phyloP scores from a whole-genome alignment of 2,113 vertebrate species.

The Hyaena hyaena region DNA sequence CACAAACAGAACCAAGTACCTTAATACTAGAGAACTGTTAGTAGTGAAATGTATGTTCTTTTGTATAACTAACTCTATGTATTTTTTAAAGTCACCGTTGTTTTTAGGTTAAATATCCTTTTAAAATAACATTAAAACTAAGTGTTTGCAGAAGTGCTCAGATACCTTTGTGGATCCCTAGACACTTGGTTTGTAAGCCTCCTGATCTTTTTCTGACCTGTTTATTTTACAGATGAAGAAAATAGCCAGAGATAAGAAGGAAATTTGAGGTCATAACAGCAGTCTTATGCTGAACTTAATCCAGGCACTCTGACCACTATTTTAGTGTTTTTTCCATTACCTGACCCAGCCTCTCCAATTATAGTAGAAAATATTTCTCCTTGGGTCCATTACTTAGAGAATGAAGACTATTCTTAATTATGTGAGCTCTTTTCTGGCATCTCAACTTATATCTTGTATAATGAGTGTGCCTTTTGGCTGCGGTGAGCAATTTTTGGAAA shows the following conservation, averaged over 20 bases:
- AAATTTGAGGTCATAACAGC: background rate
- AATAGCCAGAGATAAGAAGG: slow-evolving; percentile 40
- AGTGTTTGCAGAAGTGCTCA: background rate
- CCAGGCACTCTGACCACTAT: background rate
- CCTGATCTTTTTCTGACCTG: background rate
- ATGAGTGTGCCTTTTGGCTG: slow-evolving; percentile 39
- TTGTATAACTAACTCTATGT: background rate
- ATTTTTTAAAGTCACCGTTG: background rate
- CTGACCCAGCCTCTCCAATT: slow-evolving; percentile 35
- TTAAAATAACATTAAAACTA: background rate
- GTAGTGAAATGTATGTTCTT: background rate
- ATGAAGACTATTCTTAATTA: slow-evolving; percentile 29
- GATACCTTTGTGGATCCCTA: background rate
- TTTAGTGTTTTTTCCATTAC: slow-evolving; percentile 32
- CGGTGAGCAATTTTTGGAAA: slow-evolving; percentile 56
- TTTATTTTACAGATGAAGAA: slow-evolving; percentile 31
- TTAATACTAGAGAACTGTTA: background rate
- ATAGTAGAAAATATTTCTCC: slow-evolving; percentile 51
- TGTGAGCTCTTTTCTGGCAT: slow-evolving; percentile 45
- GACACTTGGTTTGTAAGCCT: background rate
- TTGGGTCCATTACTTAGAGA: slow-evolving; percentile 19
- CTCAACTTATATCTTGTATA: slow-evolving; percentile 29
- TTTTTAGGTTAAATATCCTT: background rate
- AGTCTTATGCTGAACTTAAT: slow-evolving; percentile 4
- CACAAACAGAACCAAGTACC: background rate